Evolutionary conservation across 2,113 vertebrate genomes (phyloP).

Genomic region (Aix galericulata): DNA sequence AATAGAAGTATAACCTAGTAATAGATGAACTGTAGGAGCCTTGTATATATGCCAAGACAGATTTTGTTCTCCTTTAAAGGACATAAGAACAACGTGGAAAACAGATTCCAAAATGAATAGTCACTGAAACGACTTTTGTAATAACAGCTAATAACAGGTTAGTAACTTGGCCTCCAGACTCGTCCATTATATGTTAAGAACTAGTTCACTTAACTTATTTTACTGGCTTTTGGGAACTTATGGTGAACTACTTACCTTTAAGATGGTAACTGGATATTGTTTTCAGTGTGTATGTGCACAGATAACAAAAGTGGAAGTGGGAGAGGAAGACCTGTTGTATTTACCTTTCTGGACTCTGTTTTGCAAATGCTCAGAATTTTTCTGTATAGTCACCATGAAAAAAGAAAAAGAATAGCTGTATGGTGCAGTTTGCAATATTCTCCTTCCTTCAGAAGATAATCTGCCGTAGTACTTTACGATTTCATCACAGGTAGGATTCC

Average conservation of each 20-base stretch:
- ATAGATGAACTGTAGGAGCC: background rate
- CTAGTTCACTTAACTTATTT: constrained; percentile 36
- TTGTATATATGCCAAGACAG: background rate
- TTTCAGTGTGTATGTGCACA: background rate
- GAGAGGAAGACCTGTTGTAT: background rate
- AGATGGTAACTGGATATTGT: background rate
- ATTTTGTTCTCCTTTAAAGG: constrained; percentile 4
- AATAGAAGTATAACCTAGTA: background rate
- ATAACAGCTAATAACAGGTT: constrained; percentile 29
- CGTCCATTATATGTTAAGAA: background rate
- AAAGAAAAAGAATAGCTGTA: background rate
- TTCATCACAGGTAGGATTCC: background rate
- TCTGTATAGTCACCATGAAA: background rate
- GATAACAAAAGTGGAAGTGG: background rate
- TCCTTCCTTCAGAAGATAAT: background rate
- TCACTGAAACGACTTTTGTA: background rate
- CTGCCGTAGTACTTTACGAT: background rate
- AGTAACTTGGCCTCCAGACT: background rate
- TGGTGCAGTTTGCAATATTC: background rate
- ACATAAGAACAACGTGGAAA: background rate
- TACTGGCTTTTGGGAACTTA: constrained; percentile 6
- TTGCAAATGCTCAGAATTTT: background rate
- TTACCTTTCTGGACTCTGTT: background rate
- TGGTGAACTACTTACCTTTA: background rate
- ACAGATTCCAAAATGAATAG: background rate